Base-by-base conservation (phyloP, 2,113 vertebrate species). In the Myiozetetes cayanensis region DNA sequence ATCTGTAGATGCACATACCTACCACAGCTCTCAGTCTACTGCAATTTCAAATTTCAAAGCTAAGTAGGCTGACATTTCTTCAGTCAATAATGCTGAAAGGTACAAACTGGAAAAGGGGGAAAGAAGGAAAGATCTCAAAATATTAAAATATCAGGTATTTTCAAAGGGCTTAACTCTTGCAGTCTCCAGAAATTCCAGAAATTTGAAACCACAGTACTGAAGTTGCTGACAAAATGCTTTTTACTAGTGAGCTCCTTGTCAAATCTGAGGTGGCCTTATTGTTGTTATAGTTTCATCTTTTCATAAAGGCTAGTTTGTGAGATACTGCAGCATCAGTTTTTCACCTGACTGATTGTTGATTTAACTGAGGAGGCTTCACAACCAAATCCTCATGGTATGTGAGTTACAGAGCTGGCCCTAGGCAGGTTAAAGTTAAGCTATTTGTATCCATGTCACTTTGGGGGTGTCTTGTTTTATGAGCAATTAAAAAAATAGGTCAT, bases 401-500 rank as follows among this genome's bases (percentile, higher is more conserved):
- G 76, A 59, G 55, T 93, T 85, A 85, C n/a, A 81, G 85, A 55
- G 90, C 44, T 37, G 49, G n/a, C 53, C 76, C 61, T 25, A 41
- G 53, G 56, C 66, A 75, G 62, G 53, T 82, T 85, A 53, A 37
- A 10, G 46, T 78, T 33, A 81, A 90, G 43, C 59, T 77, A 12
- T 85, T 94, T 68, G 58, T 82, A 53, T 79, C 70, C 5, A 1
- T 43, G 58, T 91, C 85, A 73, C 74, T 94, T 89, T 70, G 81
- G 85, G 93, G 0, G 0, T 41, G 56, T 49, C 80, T 52, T 77
- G 53, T 81, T 94, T 79, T 53, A 50, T 17, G 50, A 94, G 41
- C 81, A 90, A 77, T 91, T 94, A 79, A 91, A 94, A 81, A 85
- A 93, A 70, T 19, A 80, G 70, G 62, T 94, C 49, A 46, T 33